Conservation (phyloP, 2,888 invertebrate genomes). For the Iselma pallidipennis region DNA sequence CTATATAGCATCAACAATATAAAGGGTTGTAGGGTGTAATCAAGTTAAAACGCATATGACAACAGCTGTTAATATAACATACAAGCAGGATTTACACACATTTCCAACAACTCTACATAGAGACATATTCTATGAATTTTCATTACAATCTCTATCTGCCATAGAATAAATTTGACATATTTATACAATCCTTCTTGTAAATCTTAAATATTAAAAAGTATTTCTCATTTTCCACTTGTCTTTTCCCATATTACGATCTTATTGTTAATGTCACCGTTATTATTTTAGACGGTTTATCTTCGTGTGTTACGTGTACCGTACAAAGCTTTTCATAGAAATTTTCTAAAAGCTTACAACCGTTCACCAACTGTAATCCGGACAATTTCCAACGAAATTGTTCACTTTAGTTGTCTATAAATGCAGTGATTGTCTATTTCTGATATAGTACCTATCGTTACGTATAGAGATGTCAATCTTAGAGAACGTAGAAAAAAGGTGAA, state of each 20-base stretch:
- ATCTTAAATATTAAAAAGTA: too few relatives aligned
- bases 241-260: too few relatives aligned
- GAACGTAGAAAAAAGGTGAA: not conserved
- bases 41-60: not conserved
- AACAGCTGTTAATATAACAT: not conserved
- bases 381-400: constrained; percentile 42
- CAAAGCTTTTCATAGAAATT: constrained; percentile 41
- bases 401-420: too few relatives aligned
- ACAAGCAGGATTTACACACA: not conserved
- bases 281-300: constrained; percentile 20
- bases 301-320: constrained; percentile 40
- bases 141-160: not conserved
- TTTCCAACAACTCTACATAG: too few relatives aligned
- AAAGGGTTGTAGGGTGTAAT: not conserved
- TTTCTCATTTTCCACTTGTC: too few relatives aligned
- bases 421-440: too few relatives aligned
- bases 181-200: too few relatives aligned
- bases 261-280: too few relatives aligned
- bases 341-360: constrained; percentile 45
- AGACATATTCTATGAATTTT: not conserved
- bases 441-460: constrained; percentile 18
- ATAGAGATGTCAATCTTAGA: constrained; percentile 10
- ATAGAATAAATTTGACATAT: too few relatives aligned
- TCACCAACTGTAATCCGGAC: constrained; percentile 43
- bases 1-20: not conserved